phyloP scores from a whole-genome alignment of 2,888 invertebrate genomes.

The Neria commutata region DNA sequence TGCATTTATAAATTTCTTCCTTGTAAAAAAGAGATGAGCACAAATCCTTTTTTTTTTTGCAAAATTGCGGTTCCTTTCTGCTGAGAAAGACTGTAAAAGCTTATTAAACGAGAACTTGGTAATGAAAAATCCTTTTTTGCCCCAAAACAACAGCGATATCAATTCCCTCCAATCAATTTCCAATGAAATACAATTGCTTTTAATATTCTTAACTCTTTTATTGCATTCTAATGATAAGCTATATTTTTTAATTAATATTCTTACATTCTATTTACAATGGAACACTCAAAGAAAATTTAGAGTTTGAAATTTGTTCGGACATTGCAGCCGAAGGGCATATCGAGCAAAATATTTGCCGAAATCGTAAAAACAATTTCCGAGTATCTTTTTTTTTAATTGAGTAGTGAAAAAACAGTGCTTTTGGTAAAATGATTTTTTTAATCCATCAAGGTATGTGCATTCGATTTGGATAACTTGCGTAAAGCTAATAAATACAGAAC shows the following conservation, averaged over 20 bases:
- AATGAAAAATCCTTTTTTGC: no score
- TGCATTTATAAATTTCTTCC: no score
- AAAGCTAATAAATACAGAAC: conserved; percentile 1
- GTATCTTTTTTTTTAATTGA: background rate
- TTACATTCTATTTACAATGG: conserved; percentile 58
- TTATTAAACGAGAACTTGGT: no score
- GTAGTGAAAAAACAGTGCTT: background rate
- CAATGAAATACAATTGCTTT: conserved; percentile 13
- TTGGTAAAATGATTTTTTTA: background rate
- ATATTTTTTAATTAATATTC: conserved; percentile 49
- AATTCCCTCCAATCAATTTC: no score
- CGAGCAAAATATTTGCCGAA: background rate
- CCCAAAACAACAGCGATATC: no score
- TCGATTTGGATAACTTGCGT: background rate
- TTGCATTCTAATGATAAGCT: conserved; percentile 58
- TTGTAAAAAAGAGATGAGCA: no score
- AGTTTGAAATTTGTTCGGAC: background rate
- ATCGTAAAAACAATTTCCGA: background rate
- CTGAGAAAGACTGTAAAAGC: no score
- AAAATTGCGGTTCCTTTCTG: no score
- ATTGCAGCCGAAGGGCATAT: background rate
- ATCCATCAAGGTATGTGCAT: background rate
- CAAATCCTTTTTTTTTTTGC: no score
- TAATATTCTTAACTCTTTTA: conserved; percentile 53
- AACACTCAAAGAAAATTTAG: background rate